Evolutionary conservation across 2,888 invertebrate species (phyloP), one percentile per base, ranked within the genome.

Genomic region (Drosophila vallismaia): DNA sequence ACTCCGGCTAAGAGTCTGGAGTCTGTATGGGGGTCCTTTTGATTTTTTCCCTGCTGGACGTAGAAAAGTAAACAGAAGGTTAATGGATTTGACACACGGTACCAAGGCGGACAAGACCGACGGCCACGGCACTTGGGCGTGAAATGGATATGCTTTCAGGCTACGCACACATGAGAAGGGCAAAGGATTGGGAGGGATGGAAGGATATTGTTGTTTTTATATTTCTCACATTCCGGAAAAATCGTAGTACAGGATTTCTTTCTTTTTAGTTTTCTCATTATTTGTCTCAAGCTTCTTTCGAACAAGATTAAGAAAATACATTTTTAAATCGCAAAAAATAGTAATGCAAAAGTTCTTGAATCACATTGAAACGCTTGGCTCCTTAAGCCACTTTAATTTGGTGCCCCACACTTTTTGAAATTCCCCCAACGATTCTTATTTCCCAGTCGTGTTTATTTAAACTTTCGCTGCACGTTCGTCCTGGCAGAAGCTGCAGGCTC

Each of bases 1-100:
- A 60, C 57, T 67, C 42, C 53, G 26, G 42, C 57, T 46, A 14
- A 49, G 49, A 45, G 45, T 36, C 63, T 12, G 33, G 49, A 45
- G 45, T 36, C 63, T 12, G 33, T 12, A 24, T n/a, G 10, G 10
- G 8, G 12, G 45, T 60, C 49, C 63, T 53, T 63, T 52, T 52
- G 63, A 55, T 62, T 68, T 55, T 64, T 70, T 36, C 40, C 55
- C 52, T 24, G 48, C 70, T 75, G 74, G 86, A 74, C 88, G 88
- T 88, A 81, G 88, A 87, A 90, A 90, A 89, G 89, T 86, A 89
- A 89, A 89, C 84, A 89, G 88, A 89, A 89, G 89, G 89, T 89
- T 89, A 89, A 89, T 90, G 89, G 89, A 89, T 89, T 88, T 89
- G 90, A 89, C 89, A 84, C 86, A 84, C 86, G 84, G 82, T 76